Conservation (phyloP, 2,888 invertebrate genomes). For the Drosophila colorata region DNA sequence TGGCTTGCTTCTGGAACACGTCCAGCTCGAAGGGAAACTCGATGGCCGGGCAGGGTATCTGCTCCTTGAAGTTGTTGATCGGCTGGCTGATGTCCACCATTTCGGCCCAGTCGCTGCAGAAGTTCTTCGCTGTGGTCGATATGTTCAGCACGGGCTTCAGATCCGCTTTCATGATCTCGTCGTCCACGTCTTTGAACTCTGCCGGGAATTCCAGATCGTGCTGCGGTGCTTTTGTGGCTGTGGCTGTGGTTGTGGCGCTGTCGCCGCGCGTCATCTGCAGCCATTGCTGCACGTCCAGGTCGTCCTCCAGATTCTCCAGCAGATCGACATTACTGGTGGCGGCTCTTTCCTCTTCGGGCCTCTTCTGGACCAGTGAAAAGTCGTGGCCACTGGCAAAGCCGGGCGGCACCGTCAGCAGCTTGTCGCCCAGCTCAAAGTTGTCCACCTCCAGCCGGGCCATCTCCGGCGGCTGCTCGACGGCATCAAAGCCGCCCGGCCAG, state of each 20-base stretch:
- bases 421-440: slow-evolving; percentile 84
- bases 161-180: slow-evolving; percentile 82
- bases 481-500: slow-evolving; percentile 93
- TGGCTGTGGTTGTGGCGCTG: background rate
- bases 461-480: slow-evolving; percentile 85
- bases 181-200: slow-evolving; percentile 80
- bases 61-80: slow-evolving; percentile 92
- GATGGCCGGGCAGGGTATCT: slow-evolving; percentile 93
- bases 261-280: slow-evolving; percentile 72
- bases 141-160: slow-evolving; percentile 90
- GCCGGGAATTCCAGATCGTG: slow-evolving; percentile 38
- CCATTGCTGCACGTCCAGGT: slow-evolving; percentile 83
- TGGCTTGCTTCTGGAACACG: slow-evolving; percentile 98
- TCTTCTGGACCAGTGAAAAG: slow-evolving; percentile 83
- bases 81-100: slow-evolving; percentile 93
- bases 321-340: slow-evolving; percentile 78
- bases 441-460: slow-evolving; percentile 84
- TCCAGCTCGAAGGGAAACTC: slow-evolving; percentile 96
- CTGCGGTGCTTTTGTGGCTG: background rate
- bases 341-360: background rate
- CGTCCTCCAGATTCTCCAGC: slow-evolving; percentile 80
- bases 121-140: slow-evolving; percentile 86
- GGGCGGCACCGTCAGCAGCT: slow-evolving; percentile 88
- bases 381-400: slow-evolving; percentile 88
- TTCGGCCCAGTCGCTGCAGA: slow-evolving; percentile 92